Base-by-base conservation (phyloP, 2,797 vertebrate species). In the Astyanax mexicanus region DNA sequence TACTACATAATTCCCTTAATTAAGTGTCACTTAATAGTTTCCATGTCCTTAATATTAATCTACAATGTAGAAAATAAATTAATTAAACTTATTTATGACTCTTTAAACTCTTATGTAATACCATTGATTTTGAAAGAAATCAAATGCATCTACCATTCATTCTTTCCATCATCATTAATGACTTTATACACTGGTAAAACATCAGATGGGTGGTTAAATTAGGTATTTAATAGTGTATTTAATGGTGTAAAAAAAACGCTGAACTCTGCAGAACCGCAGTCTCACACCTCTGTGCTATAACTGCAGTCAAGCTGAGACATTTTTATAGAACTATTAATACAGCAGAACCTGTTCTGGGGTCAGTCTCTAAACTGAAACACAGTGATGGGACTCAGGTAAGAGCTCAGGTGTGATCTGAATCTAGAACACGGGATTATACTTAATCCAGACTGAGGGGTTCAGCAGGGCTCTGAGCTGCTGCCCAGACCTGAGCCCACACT, bases 341-440 rank as follows among this genome's bases (percentile, higher is more conserved):
- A 35, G 8, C 49, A 55, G 27, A n/a, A 32, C 42, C 13, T 57
- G 32, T 52, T 54, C 69, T 73, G 40, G 44, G 54, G 27, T 17
- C 37, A 35, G 57, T 21, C 65, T 37, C 19, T 2, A 35, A 47
- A 47, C 37, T 8, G 19, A 74, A 47, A 19, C 40, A 37, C 60
- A 45, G 52, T 1, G 3, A 57, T 3, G n/a, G 52, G 15, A 10
- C 37, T 10, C 19, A 7, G 13, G 25, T 25, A 62, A n/a, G n/a
- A n/a, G 37, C 13, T 15, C 9, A n/a, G 3, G 6, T 65, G 61
- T 42, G 60, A 62, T 23, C 10, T 13, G 60, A 62, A 62, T 40
- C 4, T 40, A n/a, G n/a, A 62, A 23, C 21, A n/a, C 17, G 42
- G 37, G 60, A 21, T 40, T 62, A 40, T 13, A 42, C 35, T 0